Conservation (phyloP, 2,797 vertebrate species). For the Babyrousa celebensis region DNA sequence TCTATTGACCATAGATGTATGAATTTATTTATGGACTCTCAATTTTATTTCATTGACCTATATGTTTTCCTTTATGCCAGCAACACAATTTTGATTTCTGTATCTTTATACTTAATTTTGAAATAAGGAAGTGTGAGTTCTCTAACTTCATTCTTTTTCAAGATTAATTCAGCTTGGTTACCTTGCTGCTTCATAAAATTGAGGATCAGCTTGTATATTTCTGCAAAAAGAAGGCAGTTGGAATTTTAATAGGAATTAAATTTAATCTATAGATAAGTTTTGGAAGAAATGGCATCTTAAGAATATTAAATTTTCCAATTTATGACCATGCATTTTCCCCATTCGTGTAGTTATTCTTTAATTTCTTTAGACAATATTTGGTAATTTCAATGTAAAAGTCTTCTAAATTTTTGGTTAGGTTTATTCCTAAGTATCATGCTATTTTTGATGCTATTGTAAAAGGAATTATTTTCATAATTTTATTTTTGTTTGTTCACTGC, state of each 20-base stretch:
- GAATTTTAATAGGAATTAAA: constrained; percentile 38
- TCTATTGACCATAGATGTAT: background rate
- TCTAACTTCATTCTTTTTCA: background rate
- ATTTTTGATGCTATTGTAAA: background rate
- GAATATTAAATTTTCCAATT: constrained; percentile 7
- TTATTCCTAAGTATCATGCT: background rate
- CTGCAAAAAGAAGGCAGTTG: background rate
- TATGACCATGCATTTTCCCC: background rate
- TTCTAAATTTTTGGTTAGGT: background rate
- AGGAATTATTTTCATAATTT: background rate
- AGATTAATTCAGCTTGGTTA: background rate
- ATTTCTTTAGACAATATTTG: background rate
- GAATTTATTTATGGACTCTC: background rate
- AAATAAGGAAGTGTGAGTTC: background rate
- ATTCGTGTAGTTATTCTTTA: background rate
- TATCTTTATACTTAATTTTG: background rate
- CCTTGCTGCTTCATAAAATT: background rate
- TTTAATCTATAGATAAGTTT: background rate
- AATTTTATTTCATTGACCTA: background rate
- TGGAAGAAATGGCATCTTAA: background rate
- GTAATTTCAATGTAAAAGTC: background rate
- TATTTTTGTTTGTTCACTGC: background rate
- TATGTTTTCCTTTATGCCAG: background rate
- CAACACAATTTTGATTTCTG: background rate
- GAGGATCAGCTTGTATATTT: background rate